Percentiles rank a stretch among this genome's conserved stretches.
These are phyloP conservation scores for Sylvietta virens DNA, from an alignment of 2,113 vertebrate genomes.

Conservation along the genomic window DNA sequence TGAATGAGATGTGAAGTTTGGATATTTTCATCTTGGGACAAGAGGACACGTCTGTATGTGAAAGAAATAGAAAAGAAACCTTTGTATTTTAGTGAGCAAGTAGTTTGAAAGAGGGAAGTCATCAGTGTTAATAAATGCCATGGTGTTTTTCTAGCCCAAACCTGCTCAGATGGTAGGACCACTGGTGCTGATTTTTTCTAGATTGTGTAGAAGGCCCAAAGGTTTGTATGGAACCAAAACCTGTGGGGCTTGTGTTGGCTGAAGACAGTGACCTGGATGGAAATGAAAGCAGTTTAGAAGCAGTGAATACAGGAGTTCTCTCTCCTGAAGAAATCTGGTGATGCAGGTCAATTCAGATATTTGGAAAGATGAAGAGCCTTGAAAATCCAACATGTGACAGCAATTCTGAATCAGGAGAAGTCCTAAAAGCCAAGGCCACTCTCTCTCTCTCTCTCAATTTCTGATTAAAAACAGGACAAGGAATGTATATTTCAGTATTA, in stretches of 20 bases:
- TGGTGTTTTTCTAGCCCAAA: background rate
- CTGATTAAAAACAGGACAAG: constrained; percentile 7
- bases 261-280: background rate
- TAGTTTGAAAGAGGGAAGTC: background rate
- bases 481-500: background rate
- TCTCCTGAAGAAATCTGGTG: background rate
- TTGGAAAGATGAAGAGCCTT: background rate
- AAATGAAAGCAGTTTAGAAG: background rate
- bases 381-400: background rate
- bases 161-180: background rate
- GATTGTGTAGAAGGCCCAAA: background rate
- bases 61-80: background rate
- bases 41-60: background rate
- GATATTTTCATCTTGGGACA: background rate
- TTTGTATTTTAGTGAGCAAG: background rate
- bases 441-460: background rate
- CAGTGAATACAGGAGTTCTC: background rate
- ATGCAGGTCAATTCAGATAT: background rate
- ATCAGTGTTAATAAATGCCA: background rate
- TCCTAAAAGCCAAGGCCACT: background rate
- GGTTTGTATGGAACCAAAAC: background rate
- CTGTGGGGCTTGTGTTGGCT: background rate
- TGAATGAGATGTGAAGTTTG: background rate
- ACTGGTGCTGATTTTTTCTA: background rate
- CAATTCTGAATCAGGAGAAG: background rate